Conservation (phyloP, 2,113 vertebrate species). For the Bettongia penicillata region DNA sequence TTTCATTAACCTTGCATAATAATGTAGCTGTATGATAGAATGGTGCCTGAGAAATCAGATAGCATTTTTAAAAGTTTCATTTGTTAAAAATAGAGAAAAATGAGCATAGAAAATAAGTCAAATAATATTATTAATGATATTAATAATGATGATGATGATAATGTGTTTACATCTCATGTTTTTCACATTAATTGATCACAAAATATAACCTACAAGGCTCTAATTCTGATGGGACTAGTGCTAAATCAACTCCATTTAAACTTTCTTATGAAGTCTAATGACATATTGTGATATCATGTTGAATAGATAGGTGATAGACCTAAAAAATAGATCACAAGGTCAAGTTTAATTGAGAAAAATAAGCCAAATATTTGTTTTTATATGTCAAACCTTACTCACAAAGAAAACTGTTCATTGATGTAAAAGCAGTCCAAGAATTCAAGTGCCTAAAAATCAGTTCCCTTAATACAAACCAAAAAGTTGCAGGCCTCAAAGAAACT, state of each 20-base stretch:
- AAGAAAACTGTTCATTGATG: neutral
- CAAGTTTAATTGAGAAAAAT: neutral
- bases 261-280: neutral
- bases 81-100: constrained; percentile 69
- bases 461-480: neutral
- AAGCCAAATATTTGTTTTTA: neutral
- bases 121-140: constrained; percentile 57
- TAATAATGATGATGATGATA: constrained; percentile 57
- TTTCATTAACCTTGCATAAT: constrained; percentile 65
- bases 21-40: constrained; percentile 61
- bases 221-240: neutral
- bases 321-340: neutral
- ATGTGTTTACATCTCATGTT: constrained; percentile 22
- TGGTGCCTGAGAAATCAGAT: constrained; percentile 60
- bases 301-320: neutral
- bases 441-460: neutral
- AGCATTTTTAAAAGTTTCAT: constrained; percentile 59
- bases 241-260: neutral
- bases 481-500: neutral
- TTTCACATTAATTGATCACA: constrained; percentile 31
- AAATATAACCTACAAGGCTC: neutral
- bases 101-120: constrained; percentile 21
- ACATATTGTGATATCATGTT: neutral
- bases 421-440: neutral
- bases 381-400: neutral